Evolutionary conservation across 2,797 vertebrate species (phyloP), one percentile per base, ranked within the genome.

Genomic region (Eulemur mongoz): DNA sequence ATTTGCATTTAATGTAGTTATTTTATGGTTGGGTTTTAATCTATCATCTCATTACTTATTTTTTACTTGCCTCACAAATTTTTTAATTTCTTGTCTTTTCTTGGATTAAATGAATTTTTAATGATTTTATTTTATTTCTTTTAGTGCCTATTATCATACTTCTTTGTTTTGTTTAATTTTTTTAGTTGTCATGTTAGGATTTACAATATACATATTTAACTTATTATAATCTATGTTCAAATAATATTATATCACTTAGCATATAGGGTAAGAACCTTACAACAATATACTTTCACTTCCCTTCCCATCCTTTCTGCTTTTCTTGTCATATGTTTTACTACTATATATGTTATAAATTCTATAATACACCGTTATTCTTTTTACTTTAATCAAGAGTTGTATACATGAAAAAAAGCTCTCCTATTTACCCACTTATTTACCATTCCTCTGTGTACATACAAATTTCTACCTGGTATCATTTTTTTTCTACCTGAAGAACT

Each of bases 161-260:
- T 91, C 8, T 78, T 82, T 89, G 30, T 59, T 50, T 50, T 40
- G 48, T 23, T 94, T 78, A 70, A 86, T n/a, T 38, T 35, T 79
- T 82, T 87, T 5, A 90, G 22, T 83, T 88, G 5, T 69, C 67
- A 7, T 3, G 50, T 91, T 79, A 88, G 14, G 30, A 20, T 22
- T 95, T 94, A 89, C 2, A 67, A 50, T 84, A 38, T 73, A 83
- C 6, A 48, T 30, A 30, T 90, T 94, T 90, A 96, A 59, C 15
- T 93, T 86, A 86, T 27, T 30, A 73, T n/a, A 89, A 89, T 65
- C 14, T 86, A 57, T 61, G 63, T 81, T 92, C 17, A 94, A 80
- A 78, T 94, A 75, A 82, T 89, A 59, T 81, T 17, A 30, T 38
- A 57, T 40, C 35, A 85, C 10, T 75, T 85, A 40, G 23, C 2